Evolutionary conservation across 2,797 vertebrate genomes (phyloP).

Genomic region (Pagetopsis macropterus): DNA sequence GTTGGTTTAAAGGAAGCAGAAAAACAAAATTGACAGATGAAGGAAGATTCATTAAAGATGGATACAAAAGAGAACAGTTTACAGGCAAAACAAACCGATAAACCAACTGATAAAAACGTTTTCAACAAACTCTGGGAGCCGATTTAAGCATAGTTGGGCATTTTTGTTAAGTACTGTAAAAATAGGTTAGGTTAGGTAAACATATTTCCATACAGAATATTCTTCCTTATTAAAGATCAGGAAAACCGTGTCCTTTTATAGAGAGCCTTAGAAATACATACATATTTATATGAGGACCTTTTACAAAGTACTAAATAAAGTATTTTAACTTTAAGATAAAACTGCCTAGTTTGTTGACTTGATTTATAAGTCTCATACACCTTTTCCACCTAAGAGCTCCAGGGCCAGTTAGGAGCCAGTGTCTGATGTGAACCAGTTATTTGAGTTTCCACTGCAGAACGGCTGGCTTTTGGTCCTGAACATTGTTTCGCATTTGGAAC

Average conservation of each 20-base stretch:
- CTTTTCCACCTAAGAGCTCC: no score
- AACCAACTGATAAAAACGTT: conserved; percentile 32
- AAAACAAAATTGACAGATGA: conserved; percentile 61
- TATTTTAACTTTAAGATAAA: background rate
- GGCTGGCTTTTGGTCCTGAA: no score
- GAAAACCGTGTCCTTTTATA: no score
- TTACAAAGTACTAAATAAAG: background rate
- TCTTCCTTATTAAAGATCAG: background rate
- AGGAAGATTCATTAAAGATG: conserved; percentile 57
- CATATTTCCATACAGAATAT: background rate
- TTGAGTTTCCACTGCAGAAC: no score
- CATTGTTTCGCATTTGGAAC: no score
- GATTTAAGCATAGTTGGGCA: background rate
- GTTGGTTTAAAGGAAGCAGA: conserved; percentile 51
- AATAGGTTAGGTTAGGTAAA: no score
- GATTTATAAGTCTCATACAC: no score
- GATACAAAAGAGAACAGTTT: conserved; percentile 30
- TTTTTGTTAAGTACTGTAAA: background rate
- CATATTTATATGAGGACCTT: no score
- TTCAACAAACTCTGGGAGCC: conserved; percentile 8
- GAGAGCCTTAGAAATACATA: no score
- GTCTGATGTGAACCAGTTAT: no score
- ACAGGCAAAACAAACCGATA: conserved; percentile 46
- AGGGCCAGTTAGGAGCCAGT: no score
- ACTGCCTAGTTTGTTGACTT: background rate